phyloP scores from a whole-genome alignment of 2,113 vertebrate genomes.

The Eupsittula cactorum region DNA sequence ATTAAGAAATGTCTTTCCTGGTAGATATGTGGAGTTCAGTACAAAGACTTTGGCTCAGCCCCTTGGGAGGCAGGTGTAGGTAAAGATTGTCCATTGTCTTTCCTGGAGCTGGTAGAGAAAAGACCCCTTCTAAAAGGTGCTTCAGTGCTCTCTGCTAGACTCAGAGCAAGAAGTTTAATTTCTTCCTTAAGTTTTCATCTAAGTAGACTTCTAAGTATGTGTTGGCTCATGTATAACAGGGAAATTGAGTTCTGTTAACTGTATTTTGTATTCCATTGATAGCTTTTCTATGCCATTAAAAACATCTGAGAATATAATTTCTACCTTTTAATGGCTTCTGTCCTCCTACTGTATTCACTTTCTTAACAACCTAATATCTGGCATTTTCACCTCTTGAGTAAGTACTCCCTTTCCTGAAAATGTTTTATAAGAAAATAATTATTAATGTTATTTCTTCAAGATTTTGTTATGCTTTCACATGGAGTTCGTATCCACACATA shows the following conservation, averaged over 20 bases:
- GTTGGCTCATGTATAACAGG: not conserved
- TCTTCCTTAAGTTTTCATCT: not conserved
- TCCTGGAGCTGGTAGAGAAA: not conserved
- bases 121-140: not conserved
- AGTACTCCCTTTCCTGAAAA: conserved; percentile 59
- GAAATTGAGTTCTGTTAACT: conserved; percentile 45
- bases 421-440: conserved; percentile 64
- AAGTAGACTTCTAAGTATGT: not conserved
- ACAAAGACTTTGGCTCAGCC: not conserved
- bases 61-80: not conserved
- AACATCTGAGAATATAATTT: conserved; percentile 40
- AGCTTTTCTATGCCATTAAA: conserved; percentile 53
- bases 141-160: not conserved
- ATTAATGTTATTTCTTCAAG: conserved; percentile 49
- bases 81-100: not conserved
- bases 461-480: conserved; percentile 35
- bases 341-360: conserved; percentile 50
- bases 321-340: conserved; percentile 42
- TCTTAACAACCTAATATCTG: conserved; percentile 44
- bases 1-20: not conserved
- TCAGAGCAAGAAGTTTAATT: not conserved
- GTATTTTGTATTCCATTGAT: conserved; percentile 6
- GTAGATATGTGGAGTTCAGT: not conserved
- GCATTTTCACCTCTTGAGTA: conserved; percentile 18
- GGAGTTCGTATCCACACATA: not conserved